Base-by-base conservation (phyloP, 2,888 invertebrate genomes). In the Nomada ferruginata region DNA sequence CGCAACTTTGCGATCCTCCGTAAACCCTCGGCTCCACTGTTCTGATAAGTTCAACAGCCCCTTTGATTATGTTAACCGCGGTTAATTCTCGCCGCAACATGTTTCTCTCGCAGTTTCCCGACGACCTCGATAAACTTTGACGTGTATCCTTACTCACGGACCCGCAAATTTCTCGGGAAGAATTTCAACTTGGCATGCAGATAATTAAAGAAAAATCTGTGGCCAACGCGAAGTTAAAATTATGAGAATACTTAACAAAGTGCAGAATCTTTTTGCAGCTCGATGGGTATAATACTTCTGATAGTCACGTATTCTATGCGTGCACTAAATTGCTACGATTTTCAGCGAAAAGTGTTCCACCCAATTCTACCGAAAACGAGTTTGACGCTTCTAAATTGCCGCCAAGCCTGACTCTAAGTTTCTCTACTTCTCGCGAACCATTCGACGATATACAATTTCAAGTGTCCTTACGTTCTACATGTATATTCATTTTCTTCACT, bases 21-120 rank as follows among this genome's bases (percentile, higher is more conserved):
- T 42, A 42, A 50, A 52, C 59, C 44, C 57, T 29, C 55, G 13
- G 42, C 2, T 29, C 10, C 68, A 2, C 50, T 69, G 53, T 76
- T 50, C 55, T 15, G 53, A 26, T 61, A 13, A 77, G 61, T 29
- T 44, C 60, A 66, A 75, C 75, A 44, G 42, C 36, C 50, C 10
- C 50, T 53, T 42, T 61, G 60, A 77, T 76, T 59, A 18, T 44
- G 63, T 64, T 76, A 59, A 72, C 23, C 47, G 61, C n/a, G 63
- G 23, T 15, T 42, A 64, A 64, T 57, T 18, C 57, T 52, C 50
- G 4, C 42, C 59, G 44, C 29, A 47, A 47, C 29, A 47, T 15
- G 42, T 36, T 68, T 18, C 5, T 53, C 15, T 9, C 66, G n/a
- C 15, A 59, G 26, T 59, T 18, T 29, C 59, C 9, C 29, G 15